These are phyloP conservation scores for Albula goreensis DNA, from an alignment of 2,113 vertebrate species.

Conservation along the genomic window DNA sequence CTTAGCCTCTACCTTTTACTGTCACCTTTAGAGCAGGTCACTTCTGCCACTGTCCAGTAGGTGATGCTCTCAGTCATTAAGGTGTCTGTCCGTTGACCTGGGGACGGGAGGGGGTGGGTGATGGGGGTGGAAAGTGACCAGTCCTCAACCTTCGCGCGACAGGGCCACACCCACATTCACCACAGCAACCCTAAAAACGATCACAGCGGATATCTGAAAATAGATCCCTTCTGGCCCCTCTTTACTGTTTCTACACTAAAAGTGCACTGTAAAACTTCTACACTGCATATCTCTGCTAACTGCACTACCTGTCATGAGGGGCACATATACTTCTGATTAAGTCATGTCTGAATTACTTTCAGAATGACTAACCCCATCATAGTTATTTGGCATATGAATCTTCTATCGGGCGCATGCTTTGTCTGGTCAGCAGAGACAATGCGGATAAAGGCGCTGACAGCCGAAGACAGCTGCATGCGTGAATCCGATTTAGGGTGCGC, in stretches of 20 bases:
- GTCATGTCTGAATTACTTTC: neutral
- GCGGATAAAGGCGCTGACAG: constrained; percentile 41
- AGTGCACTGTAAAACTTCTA: neutral
- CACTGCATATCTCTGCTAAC: neutral
- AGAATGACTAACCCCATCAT: neutral
- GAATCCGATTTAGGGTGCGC: neutral
- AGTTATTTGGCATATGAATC: neutral
- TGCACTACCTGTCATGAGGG: neutral
- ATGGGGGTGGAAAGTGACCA: neutral
- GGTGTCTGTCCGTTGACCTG: constrained; percentile 37
- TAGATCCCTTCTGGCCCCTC: neutral
- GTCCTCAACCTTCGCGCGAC: too few relatives aligned
- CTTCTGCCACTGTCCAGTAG: constrained; percentile 61
- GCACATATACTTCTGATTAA: neutral
- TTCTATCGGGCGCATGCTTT: constrained; percentile 11
- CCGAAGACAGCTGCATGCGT: neutral
- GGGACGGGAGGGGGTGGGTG: too few relatives aligned
- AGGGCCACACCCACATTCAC: constrained; percentile 4
- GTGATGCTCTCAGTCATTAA: constrained; percentile 66
- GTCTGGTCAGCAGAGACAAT: constrained; percentile 54
- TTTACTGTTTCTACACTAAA: neutral
- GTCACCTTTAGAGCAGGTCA: constrained; percentile 13
- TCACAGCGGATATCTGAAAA: neutral
- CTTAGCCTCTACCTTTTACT: neutral
- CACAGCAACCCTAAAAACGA: constrained; percentile 23